phyloP scores from a whole-genome alignment of 2,113 vertebrate genomes.

The Urocynchramus pylzowi region DNA sequence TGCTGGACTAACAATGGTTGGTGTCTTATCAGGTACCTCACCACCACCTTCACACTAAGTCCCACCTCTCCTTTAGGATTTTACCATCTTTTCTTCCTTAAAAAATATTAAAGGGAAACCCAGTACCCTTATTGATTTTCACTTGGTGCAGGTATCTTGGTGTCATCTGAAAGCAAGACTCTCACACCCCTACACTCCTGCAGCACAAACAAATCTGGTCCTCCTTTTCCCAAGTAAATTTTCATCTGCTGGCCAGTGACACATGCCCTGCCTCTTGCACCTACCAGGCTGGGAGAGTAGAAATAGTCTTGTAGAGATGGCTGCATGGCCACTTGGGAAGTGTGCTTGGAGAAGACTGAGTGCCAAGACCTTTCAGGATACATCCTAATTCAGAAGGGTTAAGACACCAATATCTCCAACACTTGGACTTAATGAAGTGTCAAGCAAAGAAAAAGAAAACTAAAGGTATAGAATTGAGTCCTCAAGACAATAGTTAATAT shows the following conservation, averaged over 20 bases:
- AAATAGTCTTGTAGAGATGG: background rate
- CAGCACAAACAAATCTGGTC: background rate
- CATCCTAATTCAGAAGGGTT: background rate
- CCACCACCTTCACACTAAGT: background rate
- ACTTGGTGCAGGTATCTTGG: background rate
- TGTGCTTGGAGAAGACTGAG: background rate
- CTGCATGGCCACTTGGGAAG: background rate
- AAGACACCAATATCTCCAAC: background rate
- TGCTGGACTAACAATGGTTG: background rate
- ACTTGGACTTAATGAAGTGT: background rate
- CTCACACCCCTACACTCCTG: background rate
- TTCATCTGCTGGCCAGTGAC: background rate
- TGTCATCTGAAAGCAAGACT: background rate
- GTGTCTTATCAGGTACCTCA: background rate
- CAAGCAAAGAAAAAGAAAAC: background rate
- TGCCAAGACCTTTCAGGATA: background rate
- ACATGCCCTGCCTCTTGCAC: background rate
- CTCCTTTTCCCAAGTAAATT: background rate
- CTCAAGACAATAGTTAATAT: background rate
- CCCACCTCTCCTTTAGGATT: background rate
- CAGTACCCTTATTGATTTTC: background rate
- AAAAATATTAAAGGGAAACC: background rate
- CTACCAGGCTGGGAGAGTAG: background rate
- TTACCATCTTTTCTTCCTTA: background rate
- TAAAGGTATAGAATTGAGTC: background rate